Percentiles rank a stretch among this genome's conserved stretches.
phyloP scores from a whole-genome alignment of 2,888 invertebrate species.

The Tryphoninae sp. region DNA sequence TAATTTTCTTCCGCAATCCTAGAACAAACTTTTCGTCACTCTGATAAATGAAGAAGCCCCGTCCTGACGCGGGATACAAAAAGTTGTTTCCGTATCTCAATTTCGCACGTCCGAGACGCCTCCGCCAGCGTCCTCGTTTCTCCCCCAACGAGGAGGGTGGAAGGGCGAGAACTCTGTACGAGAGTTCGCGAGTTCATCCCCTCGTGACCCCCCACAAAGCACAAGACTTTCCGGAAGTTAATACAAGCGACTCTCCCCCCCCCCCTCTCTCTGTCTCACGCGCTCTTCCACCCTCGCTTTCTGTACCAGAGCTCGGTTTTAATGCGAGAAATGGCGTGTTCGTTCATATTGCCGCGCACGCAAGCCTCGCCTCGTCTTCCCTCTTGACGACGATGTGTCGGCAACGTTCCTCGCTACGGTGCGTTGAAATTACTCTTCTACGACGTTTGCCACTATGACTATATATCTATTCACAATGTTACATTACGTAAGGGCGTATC shows the following conservation, averaged over 20 bases:
- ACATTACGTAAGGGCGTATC: constrained; percentile 5
- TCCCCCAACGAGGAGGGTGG: constrained; percentile 31
- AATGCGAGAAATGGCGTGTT: constrained; percentile 60
- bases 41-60: constrained; percentile 23
- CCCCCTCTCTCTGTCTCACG: constrained; percentile 11
- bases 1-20: constrained; percentile 4
- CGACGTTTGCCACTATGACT: not conserved
- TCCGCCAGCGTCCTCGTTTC: not conserved
- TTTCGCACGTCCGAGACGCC: constrained; percentile 38
- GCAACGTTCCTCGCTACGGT: constrained; percentile 26
- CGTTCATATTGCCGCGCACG: constrained; percentile 45
- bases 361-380: constrained; percentile 60
- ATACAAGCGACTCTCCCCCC: constrained; percentile 45
- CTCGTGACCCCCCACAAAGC: constrained; percentile 39
- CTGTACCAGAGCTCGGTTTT: constrained; percentile 35
- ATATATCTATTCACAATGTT: not conserved
- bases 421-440: constrained; percentile 55
- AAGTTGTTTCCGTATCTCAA: constrained; percentile 44
- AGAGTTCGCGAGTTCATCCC: constrained; percentile 60
- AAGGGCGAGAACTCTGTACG: constrained; percentile 36
- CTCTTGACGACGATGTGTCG: constrained; percentile 30
- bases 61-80: not conserved
- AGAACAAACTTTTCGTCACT: constrained; percentile 2
- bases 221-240: constrained; percentile 62
- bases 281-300: not conserved